Evolutionary conservation across 2,888 invertebrate genomes (phyloP).

Genomic region (Perdita meconis): DNA sequence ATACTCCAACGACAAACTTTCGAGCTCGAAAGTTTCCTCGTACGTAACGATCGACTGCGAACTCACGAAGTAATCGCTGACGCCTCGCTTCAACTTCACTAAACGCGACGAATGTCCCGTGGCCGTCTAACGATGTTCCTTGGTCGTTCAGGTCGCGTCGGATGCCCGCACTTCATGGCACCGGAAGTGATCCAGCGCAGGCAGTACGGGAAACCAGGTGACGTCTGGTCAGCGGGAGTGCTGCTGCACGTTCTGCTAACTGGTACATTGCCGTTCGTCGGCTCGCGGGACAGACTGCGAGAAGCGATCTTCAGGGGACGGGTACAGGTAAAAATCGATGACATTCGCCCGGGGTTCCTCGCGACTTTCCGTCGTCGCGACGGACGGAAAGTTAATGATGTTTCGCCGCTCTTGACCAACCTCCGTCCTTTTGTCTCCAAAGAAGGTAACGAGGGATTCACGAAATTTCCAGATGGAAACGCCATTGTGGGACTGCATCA

Average conservation of each 20-base stretch:
- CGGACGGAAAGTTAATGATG: neutral
- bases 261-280: constrained; percentile 97
- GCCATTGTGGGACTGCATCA: constrained; percentile 96
- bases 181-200: constrained; percentile 97
- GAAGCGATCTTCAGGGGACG: constrained; percentile 95
- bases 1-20: constrained; percentile 7
- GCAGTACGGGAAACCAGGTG: constrained; percentile 96
- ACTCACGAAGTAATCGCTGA: constrained; percentile 56
- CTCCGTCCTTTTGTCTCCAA: neutral
- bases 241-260: constrained; percentile 96
- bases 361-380: neutral
- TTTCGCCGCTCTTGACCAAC: neutral
- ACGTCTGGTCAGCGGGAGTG: constrained; percentile 99
- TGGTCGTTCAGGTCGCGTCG: constrained; percentile 91
- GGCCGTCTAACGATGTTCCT: constrained; percentile 46
- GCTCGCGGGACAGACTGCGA: constrained; percentile 96
- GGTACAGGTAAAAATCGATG: constrained; percentile 87
- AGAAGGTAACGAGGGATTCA: neutral
- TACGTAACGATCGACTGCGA: constrained; percentile 52
- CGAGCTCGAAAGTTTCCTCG: constrained; percentile 22
- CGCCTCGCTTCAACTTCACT: constrained; percentile 60
- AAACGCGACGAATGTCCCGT: constrained; percentile 29
- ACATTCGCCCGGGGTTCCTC: no score
- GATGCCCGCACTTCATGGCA: constrained; percentile 99
- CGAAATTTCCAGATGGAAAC: constrained; percentile 90